Evolutionary conservation across 1,140 invertebrate species (phyloP).

Genomic region (Colletes latitarsis): DNA sequence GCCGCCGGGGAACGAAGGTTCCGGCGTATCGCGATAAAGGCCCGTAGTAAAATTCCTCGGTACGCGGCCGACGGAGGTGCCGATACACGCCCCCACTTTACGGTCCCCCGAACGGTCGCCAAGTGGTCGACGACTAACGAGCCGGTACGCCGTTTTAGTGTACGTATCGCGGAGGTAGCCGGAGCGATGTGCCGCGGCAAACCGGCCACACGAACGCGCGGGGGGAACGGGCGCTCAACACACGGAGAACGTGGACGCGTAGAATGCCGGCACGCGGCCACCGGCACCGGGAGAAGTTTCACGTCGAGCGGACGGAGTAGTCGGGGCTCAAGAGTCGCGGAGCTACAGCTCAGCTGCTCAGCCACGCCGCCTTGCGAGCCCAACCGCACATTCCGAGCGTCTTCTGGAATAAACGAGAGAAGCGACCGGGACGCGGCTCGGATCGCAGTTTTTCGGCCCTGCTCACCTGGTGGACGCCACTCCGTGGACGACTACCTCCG

Average conservation of each 20-base stretch:
- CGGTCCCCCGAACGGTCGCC: constrained; percentile 47
- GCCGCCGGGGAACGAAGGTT: constrained; percentile 1
- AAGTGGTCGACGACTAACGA: constrained; percentile 54
- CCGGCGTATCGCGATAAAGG: constrained; percentile 29
- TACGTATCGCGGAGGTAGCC: constrained; percentile 23
- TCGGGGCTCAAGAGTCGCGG: constrained; percentile 52
- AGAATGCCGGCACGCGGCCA: constrained; percentile 32
- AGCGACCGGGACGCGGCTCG: constrained; percentile 13
- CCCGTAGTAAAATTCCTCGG: constrained; percentile 38
- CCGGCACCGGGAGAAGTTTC: constrained; percentile 47
- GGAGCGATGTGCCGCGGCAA: no score
- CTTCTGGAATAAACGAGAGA: constrained; percentile 14
- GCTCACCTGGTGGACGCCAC: background rate
- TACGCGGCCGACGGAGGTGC: constrained; percentile 22
- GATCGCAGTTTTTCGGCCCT: constrained; percentile 12
- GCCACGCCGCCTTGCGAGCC: constrained; percentile 26
- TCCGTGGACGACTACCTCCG: background rate
- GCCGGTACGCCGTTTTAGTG: constrained; percentile 4
- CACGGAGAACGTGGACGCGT: background rate
- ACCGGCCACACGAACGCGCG: no score
- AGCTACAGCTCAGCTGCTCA: constrained; percentile 46
- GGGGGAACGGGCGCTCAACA: no score
- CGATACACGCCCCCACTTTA: constrained; percentile 43
- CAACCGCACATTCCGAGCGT: constrained; percentile 38
- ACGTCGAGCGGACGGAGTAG: constrained; percentile 39